Evolutionary conservation across 1,140 invertebrate genomes (phyloP).

Genomic region (Apis laboriosa): DNA sequence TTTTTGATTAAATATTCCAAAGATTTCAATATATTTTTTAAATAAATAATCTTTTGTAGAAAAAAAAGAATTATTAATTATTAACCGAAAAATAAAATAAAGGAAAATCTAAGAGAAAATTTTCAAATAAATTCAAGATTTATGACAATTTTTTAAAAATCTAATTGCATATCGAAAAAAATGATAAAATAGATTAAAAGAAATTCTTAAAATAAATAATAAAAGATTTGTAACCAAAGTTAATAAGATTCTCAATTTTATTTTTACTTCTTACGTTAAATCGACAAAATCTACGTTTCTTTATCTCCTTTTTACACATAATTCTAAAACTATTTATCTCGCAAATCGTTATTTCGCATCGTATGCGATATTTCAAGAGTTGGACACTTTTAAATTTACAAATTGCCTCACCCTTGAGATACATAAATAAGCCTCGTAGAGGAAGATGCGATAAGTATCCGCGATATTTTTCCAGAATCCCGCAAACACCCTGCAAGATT

Average conservation of each 20-base stretch:
- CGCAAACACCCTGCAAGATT: constrained; percentile 9
- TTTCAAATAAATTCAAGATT: too few species aligned
- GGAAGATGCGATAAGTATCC: constrained; percentile 15
- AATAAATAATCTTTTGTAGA: too few species aligned
- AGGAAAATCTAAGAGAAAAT: too few species aligned
- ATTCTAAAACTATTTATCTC: neutral
- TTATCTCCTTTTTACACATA: too few species aligned
- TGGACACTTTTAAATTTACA: constrained; percentile 21
- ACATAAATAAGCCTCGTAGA: constrained; percentile 17
- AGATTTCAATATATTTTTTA: too few species aligned
- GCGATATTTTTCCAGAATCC: constrained; percentile 11
- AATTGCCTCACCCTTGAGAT: neutral
- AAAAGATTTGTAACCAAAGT: neutral
- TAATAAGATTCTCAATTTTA: neutral
- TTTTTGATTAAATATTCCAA: too few species aligned
- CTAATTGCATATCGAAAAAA: neutral
- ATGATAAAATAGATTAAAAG: neutral
- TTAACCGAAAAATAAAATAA: too few species aligned
- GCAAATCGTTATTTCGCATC: neutral
- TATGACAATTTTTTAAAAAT: too few species aligned
- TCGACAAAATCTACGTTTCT: neutral
- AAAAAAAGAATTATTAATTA: too few species aligned
- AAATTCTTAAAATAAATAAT: neutral
- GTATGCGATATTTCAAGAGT: neutral
- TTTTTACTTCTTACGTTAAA: neutral